phyloP scores from a whole-genome alignment of 2,113 vertebrate species.

The Hydrolagus affinis region DNA sequence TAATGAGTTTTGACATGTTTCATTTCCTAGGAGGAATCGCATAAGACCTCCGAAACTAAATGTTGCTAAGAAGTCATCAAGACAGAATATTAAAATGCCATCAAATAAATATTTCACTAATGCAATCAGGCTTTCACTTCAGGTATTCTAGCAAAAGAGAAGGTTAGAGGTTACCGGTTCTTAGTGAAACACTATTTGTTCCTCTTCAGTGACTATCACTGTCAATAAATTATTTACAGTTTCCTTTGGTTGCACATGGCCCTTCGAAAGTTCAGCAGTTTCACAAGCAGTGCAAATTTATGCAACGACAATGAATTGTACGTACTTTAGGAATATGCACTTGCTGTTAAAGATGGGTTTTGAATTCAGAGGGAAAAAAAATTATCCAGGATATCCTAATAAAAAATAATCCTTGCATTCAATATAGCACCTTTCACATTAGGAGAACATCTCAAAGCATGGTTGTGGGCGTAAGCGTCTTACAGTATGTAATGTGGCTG shows the following conservation, averaged over 20 bases:
- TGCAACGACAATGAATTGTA: neutral
- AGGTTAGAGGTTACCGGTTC: conserved; percentile 79
- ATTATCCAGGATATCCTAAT: neutral
- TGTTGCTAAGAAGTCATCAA: conserved; percentile 99
- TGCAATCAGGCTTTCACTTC: conserved; percentile 87
- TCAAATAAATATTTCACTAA: conserved; percentile 99
- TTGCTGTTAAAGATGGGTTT: neutral
- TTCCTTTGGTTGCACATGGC: conserved; percentile 76
- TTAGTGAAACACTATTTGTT: conserved; percentile 99
- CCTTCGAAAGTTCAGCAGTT: conserved; percentile 73
- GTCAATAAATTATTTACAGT: conserved; percentile 99
- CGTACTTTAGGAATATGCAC: neutral
- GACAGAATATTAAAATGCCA: conserved; percentile 99
- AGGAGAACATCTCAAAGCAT: too few species aligned
- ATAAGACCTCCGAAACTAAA: conserved; percentile 98
- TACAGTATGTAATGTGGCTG: too few species aligned
- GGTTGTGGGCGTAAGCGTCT: too few species aligned
- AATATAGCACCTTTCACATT: too few species aligned
- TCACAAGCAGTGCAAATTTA: neutral
- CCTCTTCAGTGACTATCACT: conserved; percentile 96
- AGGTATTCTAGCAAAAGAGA: conserved; percentile 73
- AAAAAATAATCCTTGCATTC: too few species aligned
- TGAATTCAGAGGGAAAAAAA: neutral
- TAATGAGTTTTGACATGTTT: conserved; percentile 99
- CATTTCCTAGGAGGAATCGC: conserved; percentile 98